Evolutionary conservation across 2,113 vertebrate genomes (phyloP).

Genomic region (Stictonetta naevosa): DNA sequence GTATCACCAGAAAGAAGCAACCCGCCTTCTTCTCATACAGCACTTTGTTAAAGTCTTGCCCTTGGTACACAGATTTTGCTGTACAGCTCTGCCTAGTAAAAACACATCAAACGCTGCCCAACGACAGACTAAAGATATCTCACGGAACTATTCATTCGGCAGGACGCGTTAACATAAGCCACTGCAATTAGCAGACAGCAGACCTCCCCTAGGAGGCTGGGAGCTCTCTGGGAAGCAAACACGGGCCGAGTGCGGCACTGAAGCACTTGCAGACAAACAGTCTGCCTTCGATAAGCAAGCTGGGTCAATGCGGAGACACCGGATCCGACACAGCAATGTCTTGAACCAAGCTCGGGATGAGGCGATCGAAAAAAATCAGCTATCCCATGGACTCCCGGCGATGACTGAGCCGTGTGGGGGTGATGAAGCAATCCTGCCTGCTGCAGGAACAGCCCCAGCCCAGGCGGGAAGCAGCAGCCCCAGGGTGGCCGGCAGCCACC

Average conservation of each 20-base stretch:
- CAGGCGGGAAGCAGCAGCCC: not conserved
- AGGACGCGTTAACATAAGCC: not conserved
- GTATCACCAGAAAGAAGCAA: not conserved
- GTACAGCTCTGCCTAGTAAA: not conserved
- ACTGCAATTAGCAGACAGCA: not conserved
- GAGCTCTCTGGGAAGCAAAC: not conserved
- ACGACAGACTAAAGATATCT: not conserved
- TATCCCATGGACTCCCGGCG: not conserved
- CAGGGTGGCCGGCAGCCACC: not conserved
- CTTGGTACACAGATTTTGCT: not conserved
- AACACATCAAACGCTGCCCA: not conserved
- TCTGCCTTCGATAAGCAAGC: conserved; percentile 6
- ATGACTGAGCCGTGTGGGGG: not conserved
- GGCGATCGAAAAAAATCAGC: not conserved
- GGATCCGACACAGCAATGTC: not conserved
- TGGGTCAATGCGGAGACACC: not conserved
- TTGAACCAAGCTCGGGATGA: not conserved
- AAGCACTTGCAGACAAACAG: conserved; percentile 26
- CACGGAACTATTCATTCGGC: not conserved
- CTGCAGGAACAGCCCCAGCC: not conserved
- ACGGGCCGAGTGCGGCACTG: not conserved
- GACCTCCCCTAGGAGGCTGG: not conserved
- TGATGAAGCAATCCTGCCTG: not conserved
- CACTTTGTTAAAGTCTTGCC: not conserved
- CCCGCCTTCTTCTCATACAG: not conserved